A percentile compares a stretch with the other conserved stretches of the same genome.
Conservation (phyloP, 1,140 invertebrate species). For the Ips nitidus region DNA sequence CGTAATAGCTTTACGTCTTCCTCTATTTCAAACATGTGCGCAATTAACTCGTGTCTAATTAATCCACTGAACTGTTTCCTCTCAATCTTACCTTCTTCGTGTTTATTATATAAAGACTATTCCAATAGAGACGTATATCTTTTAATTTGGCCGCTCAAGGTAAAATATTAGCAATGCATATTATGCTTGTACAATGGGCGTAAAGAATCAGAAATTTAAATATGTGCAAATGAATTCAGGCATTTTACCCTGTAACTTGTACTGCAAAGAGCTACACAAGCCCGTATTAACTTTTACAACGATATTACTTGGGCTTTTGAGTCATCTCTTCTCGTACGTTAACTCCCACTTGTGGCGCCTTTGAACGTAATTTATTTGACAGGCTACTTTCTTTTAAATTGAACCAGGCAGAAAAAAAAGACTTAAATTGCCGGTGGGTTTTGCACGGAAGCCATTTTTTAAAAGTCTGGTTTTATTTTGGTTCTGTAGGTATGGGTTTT, state of each 20-base stretch:
- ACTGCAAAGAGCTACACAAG: background rate
- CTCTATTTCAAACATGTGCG: background rate
- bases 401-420: background rate
- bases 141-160: too few relatives aligned
- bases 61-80: background rate
- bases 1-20: background rate
- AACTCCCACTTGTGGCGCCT: slow-evolving; percentile 3
- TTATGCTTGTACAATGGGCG: background rate
- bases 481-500: too few relatives aligned
- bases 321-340: background rate
- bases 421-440: background rate
- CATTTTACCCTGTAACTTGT: background rate
- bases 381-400: slow-evolving; percentile 1
- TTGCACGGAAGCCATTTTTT: too few relatives aligned
- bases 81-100: background rate
- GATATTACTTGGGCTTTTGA: slow-evolving; percentile 1
- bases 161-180: too few relatives aligned
- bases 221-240: background rate
- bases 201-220: slow-evolving; percentile 1
- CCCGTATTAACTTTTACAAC: background rate
- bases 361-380: slow-evolving; percentile 1
- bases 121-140: too few relatives aligned
- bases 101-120: background rate
- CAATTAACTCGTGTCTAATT: slow-evolving; percentile 1
- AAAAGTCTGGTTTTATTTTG: too few relatives aligned